These are phyloP conservation scores for Brachionus koreanus DNA, from an alignment of 1,140 invertebrate species.

Conservation along the genomic window DNA sequence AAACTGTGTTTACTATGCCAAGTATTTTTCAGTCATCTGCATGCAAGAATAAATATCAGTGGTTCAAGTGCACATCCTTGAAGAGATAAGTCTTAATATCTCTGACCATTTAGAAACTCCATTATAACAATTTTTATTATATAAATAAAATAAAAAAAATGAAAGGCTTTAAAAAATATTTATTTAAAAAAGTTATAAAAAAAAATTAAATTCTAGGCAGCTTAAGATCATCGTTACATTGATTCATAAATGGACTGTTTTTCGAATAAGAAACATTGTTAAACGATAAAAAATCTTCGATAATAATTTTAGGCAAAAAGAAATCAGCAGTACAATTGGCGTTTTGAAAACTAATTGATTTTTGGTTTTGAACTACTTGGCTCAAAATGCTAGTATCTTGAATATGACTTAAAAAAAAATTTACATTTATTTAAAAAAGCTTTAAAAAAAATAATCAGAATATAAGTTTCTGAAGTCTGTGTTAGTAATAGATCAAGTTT, in stretches of 20 bases:
- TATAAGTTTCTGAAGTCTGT: not conserved
- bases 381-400: not conserved
- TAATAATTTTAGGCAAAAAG: not conserved
- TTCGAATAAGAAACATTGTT: not conserved
- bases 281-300: not conserved
- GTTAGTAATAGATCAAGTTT: not conserved
- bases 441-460: not conserved
- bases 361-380: not conserved
- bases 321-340: not conserved
- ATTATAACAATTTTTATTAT: not conserved
- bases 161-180: not conserved
- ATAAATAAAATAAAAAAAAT: not conserved
- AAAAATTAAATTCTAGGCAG: conserved; percentile 27
- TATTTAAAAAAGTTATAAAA: not conserved
- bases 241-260: not conserved
- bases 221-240: not conserved
- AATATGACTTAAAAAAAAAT: conserved; percentile 32
- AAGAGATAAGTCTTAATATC: no score
- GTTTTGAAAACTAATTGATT: not conserved
- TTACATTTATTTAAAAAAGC: not conserved
- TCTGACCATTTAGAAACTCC: not conserved
- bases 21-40: no score
- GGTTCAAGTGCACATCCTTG: no score
- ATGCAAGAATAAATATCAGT: no score
- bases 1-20: no score